Evolutionary conservation across 1,140 invertebrate species (phyloP), one percentile per base, ranked within the genome.

Genomic region (Copidosoma floridanum): DNA sequence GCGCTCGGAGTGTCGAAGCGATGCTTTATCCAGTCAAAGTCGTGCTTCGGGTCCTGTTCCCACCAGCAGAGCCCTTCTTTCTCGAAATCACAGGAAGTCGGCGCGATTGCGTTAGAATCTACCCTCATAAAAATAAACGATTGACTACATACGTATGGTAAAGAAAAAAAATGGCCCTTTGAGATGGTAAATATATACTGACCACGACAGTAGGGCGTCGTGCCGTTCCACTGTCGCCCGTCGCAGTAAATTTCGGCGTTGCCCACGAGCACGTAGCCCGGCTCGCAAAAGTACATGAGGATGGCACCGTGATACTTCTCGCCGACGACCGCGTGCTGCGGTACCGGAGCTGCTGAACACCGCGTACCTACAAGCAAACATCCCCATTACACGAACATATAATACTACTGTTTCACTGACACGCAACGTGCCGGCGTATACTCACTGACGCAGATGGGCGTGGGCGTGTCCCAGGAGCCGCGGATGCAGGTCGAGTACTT

Each of bases 21-120:
- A 14, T 85, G 78, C 58, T 88, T 73, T 16, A 57, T 80, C 90
- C 91, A 94, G 65, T 92, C 88, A 67, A 92, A 91, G 66, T 92
- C 84, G 65, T 91, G 87, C 3, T 80, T 80, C 0, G 84, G 81
- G 66, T 90, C 88, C 60, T 90, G 88, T 2, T 76, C 85, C 89
- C 89, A 93, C 38, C 86, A 87, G 66, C 91, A 93, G 0, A 91
- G 67, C 62, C 85, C 84, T 0, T 73, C 61, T 1, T 71, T 75
- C 70, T 92, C 89, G 72, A 93, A 93, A 68, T 90, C 85, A 68
- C 91, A 93, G 2, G 68, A 74, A 10, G 78, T 74, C 14, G 76
- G 71, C 0, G 79, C 71, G 18, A 64, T 59, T 4, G 71, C 71
- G 21, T 68, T 76, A 0, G 72, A 63, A 35, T 70, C 82, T 84